Base-by-base conservation (phyloP, 2,888 invertebrate species). In the Phorcus lineatus region DNA sequence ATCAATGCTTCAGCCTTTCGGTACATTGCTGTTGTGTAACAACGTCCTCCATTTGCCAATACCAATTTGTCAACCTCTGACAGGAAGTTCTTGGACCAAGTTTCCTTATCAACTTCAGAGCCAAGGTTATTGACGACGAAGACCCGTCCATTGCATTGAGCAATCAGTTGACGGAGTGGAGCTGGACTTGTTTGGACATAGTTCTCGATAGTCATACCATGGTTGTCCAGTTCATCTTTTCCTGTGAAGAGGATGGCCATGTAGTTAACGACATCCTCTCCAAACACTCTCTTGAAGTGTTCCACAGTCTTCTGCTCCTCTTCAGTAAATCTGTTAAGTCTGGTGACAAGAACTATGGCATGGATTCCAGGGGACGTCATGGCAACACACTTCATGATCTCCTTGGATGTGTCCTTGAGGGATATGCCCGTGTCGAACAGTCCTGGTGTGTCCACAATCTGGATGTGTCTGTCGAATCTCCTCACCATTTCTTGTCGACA, bases 1-100 rank as follows among this genome's bases (percentile, higher is more conserved):
- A 77, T 22, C 13, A 31, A 16, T 28, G 53, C 24, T 36, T 84
- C 84, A 4, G 81, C 81, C 53, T 70, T 79, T 19, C 55, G 19
- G 62, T 81, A 84, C 81, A 82, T 80, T 2, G 77, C 81, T n/a
- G 79, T 80, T 22, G 81, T 84, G 57, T 84, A 84, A 40, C 36
- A 81, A 4, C 67, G 40, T 16, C 84, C 84, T 2, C 66, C 36
- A 47, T 82, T 82, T 7, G 47, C n/a, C 6, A 24, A 16, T 17
- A 81, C 55, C 6, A 79, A 19, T 4, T 55, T 74, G 22, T 84
- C 76, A 13, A 78, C 57, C 16, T 74, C 57, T 17, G 6, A 11
- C 9, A 83, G 28, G 9, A 81, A 28, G 22, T 76, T 17, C n/a
- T 77, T 22, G 24, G 77, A 9, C 54, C 47, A 19, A 7, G 76